Base-by-base conservation (phyloP, 2,797 vertebrate species). In the Botia kubotai region DNA sequence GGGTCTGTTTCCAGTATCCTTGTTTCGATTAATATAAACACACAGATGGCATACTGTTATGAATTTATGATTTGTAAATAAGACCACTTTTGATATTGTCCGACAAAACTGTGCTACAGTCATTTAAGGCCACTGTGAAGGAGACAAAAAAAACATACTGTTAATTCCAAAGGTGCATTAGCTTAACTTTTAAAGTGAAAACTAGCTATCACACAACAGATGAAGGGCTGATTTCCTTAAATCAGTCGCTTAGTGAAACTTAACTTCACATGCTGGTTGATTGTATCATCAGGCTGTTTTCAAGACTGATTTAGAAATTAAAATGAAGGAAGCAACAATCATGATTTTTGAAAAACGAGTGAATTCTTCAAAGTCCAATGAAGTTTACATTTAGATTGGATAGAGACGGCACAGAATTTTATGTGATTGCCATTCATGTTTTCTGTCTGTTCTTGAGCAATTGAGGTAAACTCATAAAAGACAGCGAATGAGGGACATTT, bases 371-470 rank as follows among this genome's bases (percentile, higher is more conserved):
- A 75, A 72, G 39, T 75, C 60, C 16, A 21, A 66, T 55, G 7
- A 72, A 43, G n/a, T 73, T 75, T 50, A 39, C 39, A 68, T 58
- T 58, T 53, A 66, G 79, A 21, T 7, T 66, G 52, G n/a, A 75
- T 83, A 1, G 74, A 73, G 11, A 84, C 72, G 76, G 50, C 67
- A 76, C 66, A 43, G 62, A 66, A 48, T 82, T 75, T 50, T 11
- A 66, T 33, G 29, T 84, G 84, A 87, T 85, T 82, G 82, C 79
- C 86, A 77, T 84, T 83, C 77, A 75, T 66, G 60, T 55, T 76
- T 60, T 83, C 33, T 33, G 33, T 33, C 33, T 33, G 33, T 33
- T 3, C 33, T 33, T 74, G 75, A 66, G 66, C 67, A 53, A 72
- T 67, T 82, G 77, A 84, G 72, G 75, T 80, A 74, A 84, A 81